Base-by-base conservation (phyloP, 1,140 invertebrate species). In the Pachyrhynchus sulphureomaculatus region DNA sequence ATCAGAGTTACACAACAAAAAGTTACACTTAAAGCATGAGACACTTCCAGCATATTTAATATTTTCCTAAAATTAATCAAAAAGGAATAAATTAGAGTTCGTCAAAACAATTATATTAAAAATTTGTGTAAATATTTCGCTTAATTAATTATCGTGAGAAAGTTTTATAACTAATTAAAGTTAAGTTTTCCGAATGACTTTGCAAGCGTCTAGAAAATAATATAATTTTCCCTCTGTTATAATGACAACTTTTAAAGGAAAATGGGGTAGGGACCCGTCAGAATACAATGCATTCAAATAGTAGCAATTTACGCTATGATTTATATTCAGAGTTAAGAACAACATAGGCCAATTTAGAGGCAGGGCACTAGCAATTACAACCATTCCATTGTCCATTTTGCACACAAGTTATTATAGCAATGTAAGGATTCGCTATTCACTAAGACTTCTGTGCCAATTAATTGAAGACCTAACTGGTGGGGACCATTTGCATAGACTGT, bases 321-420 rank as follows among this genome's bases (percentile, higher is more conserved):
- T 51, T 51, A 51, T 51, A 51, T 51, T 32, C 33, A 36, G 29
- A 51, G 48, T 51, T 51, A 51, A 51, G 48, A 51, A 51, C 32
- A 51, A 51, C 48, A 51, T 21, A 12, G 33, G 29, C 48, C 48
- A 51, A 51, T 37, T 51, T 51, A 51, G 34, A 51, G 48, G 32
- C 18, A 51, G 48, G 26, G n/a, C 48, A 51, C 2, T 37, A 17
- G 48, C 48, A 51, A 51, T 51, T 51, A 51, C 18, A 51, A 36
- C 18, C 23, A 6, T 34, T 51, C 48, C 18, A 51, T 51, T 51
- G 48, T 51, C 33, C 48, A 32, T 51, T 48, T 51, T 3, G 26
- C 48, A 51, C 48, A 51, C 48, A 51, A 51, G 48, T 51, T 51
- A 51, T 51, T 51, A 15, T 51, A 51, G 48, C 13, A 51, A 51